Conservation (phyloP, 1,140 invertebrate genomes). For the Maconellicoccus hirsutus region DNA sequence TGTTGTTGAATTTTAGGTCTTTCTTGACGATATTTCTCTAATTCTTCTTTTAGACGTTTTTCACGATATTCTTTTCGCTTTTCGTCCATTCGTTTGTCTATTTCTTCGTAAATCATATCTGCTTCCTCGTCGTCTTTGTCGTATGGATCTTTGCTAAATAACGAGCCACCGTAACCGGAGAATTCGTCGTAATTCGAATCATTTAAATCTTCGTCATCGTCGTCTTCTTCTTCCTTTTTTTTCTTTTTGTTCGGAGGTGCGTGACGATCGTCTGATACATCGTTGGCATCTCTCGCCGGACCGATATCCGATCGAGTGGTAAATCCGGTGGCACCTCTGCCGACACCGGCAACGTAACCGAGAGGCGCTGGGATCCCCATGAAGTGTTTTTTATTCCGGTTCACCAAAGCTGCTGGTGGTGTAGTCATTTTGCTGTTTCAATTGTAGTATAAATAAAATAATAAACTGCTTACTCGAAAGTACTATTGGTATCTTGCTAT, state of each 20-base stretch:
- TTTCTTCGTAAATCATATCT: constrained; percentile 95
- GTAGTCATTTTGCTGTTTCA: constrained; percentile 21
- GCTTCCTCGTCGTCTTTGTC: constrained; percentile 99
- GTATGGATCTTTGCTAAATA: constrained; percentile 99
- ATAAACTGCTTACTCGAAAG: too few species aligned
- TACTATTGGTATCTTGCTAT: too few species aligned
- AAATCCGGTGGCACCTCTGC: constrained; percentile 95
- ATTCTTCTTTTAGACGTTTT: constrained; percentile 56
- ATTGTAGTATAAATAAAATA: too few species aligned
- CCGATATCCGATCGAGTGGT: constrained; percentile 99
- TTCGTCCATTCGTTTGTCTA: constrained; percentile 98
- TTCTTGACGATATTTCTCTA: constrained; percentile 96
- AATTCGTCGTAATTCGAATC: constrained; percentile 99
- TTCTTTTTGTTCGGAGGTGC: constrained; percentile 82
- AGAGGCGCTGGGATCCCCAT: constrained; percentile 84
- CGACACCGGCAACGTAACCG: constrained; percentile 93
- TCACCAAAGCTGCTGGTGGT: constrained; percentile 32
- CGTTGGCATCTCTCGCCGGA: constrained; percentile 94
- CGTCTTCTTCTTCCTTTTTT: constrained; percentile 89
- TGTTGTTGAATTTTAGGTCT: constrained; percentile 99
- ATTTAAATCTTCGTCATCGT: constrained; percentile 97
- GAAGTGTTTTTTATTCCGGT: constrained; percentile 77
- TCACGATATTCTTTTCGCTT: constrained; percentile 84
- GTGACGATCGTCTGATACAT: constrained; percentile 94
- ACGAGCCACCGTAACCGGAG: constrained; percentile 93